Conservation (phyloP, 2,113 vertebrate species). For the Engystomops pustulosus region DNA sequence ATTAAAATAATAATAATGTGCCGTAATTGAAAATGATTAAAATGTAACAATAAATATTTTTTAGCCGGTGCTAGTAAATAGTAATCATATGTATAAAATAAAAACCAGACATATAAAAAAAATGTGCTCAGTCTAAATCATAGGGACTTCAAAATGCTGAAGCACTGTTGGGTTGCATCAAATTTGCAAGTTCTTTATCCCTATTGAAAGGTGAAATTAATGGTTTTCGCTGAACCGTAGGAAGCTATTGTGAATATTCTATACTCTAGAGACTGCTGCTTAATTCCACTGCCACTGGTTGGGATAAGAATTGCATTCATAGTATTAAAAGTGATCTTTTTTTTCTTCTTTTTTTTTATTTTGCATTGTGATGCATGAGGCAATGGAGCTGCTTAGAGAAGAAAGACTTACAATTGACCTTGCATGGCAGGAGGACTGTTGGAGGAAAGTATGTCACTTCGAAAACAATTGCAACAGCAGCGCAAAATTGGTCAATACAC, state of each 20-base stretch:
- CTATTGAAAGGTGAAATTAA: conserved; percentile 69
- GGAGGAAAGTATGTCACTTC: conserved; percentile 54
- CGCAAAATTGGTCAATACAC: conserved; percentile 44
- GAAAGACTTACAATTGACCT: conserved; percentile 63
- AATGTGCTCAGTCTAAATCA: conserved; percentile 64
- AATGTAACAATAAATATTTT: conserved; percentile 64
- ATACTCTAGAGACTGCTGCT: conserved; percentile 65
- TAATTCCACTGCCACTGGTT: conserved; percentile 64
- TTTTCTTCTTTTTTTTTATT: conserved; percentile 7
- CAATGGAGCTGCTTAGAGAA: conserved; percentile 58
- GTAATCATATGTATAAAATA: conserved; percentile 64
- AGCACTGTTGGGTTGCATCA: conserved; percentile 67
- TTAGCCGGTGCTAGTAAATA: conserved; percentile 65
- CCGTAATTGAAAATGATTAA: conserved; percentile 64
- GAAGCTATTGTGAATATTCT: conserved; percentile 67
- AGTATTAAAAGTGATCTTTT: conserved; percentile 65
- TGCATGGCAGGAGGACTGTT: conserved; percentile 46
- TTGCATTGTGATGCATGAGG: conserved; percentile 61
- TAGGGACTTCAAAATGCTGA: conserved; percentile 64
- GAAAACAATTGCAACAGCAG: conserved; percentile 57
- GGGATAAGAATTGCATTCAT: conserved; percentile 69
- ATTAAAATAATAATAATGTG: conserved; percentile 58
- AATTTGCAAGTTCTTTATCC: conserved; percentile 66
- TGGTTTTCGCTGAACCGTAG: conserved; percentile 66
- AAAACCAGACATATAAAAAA: conserved; percentile 64